These are phyloP conservation scores for Chloroceryle aenea DNA, from an alignment of 2,113 vertebrate genomes.

Conservation along the genomic window DNA sequence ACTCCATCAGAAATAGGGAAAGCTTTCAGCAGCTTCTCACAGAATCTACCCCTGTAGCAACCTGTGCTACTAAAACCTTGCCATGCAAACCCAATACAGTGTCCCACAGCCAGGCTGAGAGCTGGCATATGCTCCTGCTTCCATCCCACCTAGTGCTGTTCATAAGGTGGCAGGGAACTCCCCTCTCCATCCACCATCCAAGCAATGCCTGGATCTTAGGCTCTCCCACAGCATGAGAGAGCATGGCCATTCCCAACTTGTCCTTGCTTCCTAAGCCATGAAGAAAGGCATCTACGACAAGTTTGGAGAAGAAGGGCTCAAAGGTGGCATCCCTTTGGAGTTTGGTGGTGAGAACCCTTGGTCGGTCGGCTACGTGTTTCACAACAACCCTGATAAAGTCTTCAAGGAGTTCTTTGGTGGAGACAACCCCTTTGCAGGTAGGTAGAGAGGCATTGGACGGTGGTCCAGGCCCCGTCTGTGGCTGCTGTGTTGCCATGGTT, in stretches of 20 bases:
- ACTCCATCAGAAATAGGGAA: neutral
- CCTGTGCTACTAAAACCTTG: neutral
- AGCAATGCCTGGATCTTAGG: neutral
- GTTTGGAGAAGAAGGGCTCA: conserved; percentile 93
- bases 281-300: conserved; percentile 94
- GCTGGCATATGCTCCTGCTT: rapidly evolving
- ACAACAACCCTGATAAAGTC: conserved; percentile 87
- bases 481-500: neutral
- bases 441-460: neutral
- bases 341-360: conserved; percentile 78
- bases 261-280: conserved; percentile 70
- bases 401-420: conserved; percentile 93
- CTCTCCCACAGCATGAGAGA: neutral
- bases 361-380: conserved; percentile 87
- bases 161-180: rapidly evolving
- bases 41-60: neutral
- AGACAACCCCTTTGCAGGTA: conserved; percentile 94
- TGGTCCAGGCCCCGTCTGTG: rapidly evolving
- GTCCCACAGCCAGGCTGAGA: neutral
- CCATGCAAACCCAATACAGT: neutral
- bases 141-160: rapidly evolving
- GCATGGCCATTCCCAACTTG: rapidly evolving
- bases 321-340: conserved; percentile 87
- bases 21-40: neutral
- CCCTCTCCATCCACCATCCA: rapidly evolving